phyloP scores from a whole-genome alignment of 1,140 invertebrate genomes.

The Lepidurus couesii region DNA sequence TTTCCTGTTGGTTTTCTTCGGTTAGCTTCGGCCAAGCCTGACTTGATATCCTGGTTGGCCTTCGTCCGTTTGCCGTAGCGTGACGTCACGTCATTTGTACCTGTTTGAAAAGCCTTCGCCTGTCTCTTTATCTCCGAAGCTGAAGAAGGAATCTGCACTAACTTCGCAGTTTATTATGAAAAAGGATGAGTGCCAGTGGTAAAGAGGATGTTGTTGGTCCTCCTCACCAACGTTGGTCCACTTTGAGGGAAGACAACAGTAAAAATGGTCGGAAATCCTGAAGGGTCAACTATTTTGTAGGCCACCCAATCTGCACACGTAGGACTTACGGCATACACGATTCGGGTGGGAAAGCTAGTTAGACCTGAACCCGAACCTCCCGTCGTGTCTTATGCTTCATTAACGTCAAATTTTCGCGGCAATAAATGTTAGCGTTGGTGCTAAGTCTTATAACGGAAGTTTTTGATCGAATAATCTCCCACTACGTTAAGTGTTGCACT shows the following conservation, averaged over 20 bases:
- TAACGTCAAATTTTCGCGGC: not conserved
- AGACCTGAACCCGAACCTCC: not conserved
- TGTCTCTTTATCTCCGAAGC: no score
- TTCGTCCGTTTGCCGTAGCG: not conserved
- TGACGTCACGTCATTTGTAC: not conserved
- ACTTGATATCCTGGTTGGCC: not conserved
- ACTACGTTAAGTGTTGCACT: no score
- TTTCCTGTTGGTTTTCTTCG: slow-evolving; percentile 22
- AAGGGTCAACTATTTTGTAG: not conserved
- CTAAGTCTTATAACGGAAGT: no score
- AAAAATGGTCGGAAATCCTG: not conserved
- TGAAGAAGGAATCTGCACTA: not conserved
- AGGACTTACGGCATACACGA: not conserved
- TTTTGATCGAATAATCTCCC: no score
- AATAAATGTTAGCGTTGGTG: no score
- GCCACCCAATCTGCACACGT: not conserved
- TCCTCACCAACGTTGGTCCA: not conserved
- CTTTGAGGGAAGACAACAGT: not conserved
- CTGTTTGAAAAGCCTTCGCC: slow-evolving; percentile 13
- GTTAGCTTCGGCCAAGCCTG: not conserved
- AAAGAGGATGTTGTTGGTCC: not conserved
- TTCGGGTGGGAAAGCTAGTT: not conserved
- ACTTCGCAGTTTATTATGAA: no score
- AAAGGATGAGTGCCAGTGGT: no score
- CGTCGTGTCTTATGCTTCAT: not conserved